Percentiles rank a stretch among this genome's conserved stretches.
Evolutionary conservation across 1,140 invertebrate genomes (phyloP).

Genomic region (Caenorhabditis inopinata): DNA sequence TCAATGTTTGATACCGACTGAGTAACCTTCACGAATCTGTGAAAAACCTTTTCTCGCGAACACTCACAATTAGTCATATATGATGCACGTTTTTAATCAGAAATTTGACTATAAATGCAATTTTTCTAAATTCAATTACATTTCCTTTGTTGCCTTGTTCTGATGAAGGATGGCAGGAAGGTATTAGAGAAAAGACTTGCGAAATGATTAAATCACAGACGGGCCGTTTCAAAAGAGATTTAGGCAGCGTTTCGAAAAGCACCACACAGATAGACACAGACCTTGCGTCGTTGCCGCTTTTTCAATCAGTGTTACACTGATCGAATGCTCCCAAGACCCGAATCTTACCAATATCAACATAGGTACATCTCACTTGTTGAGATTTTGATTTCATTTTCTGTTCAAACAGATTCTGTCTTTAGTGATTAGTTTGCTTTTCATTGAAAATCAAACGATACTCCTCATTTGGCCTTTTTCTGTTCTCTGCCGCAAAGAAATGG

Average conservation of each 20-base stretch:
- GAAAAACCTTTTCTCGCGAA: too few relatives aligned
- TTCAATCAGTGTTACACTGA: constrained; percentile 15
- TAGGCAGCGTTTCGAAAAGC: background rate
- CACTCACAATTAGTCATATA: too few relatives aligned
- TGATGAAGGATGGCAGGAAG: too few relatives aligned
- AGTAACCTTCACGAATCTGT: background rate
- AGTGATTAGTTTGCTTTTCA: too few relatives aligned
- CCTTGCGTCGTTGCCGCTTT: background rate
- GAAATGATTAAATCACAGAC: too few relatives aligned
- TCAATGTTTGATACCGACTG: background rate
- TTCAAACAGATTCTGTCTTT: background rate
- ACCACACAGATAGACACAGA: background rate
- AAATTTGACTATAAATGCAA: too few relatives aligned
- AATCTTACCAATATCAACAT: constrained; percentile 10
- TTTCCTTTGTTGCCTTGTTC: too few relatives aligned
- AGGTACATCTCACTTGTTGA: background rate
- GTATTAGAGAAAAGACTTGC: background rate
- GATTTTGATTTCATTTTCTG: background rate
- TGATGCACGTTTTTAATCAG: too few relatives aligned
- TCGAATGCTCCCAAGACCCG: background rate
- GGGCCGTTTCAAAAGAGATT: background rate
- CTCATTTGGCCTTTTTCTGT: too few relatives aligned
- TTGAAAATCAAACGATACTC: too few relatives aligned
- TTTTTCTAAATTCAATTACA: too few relatives aligned
- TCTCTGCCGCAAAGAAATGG: too few relatives aligned